Percentiles rank a stretch among this genome's conserved stretches.
Evolutionary conservation across 2,888 invertebrate species (phyloP).

Genomic region (Drosophila quinaria): DNA sequence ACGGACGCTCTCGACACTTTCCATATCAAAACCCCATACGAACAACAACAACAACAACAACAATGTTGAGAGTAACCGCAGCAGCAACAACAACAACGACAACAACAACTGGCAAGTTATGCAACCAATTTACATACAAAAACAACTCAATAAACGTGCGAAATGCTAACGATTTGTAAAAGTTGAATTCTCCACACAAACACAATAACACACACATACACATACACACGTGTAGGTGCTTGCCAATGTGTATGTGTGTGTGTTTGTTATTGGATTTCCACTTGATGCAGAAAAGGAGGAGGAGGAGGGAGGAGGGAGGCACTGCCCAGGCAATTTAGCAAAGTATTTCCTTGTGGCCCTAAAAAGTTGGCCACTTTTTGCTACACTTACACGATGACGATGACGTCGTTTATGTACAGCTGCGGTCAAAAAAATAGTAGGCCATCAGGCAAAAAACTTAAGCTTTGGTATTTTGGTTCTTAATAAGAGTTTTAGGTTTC

Average conservation of each 20-base stretch:
- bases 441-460: no score
- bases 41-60: slow-evolving; percentile 41
- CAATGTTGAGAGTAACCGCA: slow-evolving; percentile 20
- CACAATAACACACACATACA: slow-evolving; percentile 2
- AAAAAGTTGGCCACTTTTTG: slow-evolving; percentile 78
- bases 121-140: slow-evolving; percentile 80
- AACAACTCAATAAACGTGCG: slow-evolving; percentile 82
- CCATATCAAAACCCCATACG: slow-evolving; percentile 54
- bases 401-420: no score
- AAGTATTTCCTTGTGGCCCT: slow-evolving; percentile 76
- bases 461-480: no score
- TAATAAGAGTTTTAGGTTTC: no score
- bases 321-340: slow-evolving; percentile 75
- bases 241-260: slow-evolving; percentile 35
- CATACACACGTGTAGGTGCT: slow-evolving; percentile 10
- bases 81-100: slow-evolving; percentile 16
- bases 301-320: slow-evolving; percentile 3
- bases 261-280: slow-evolving; percentile 45
- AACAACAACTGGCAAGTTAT: slow-evolving; percentile 63
- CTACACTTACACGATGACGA: slow-evolving; percentile 43
- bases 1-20: slow-evolving; percentile 65
- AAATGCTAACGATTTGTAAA: slow-evolving; percentile 82
- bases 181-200: slow-evolving; percentile 58
- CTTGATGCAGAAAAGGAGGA: background rate
- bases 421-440: no score